Percentiles rank a stretch among this genome's conserved stretches.
Evolutionary conservation across 2,888 invertebrate genomes (phyloP).

Genomic region (Raillietiella orientalis): DNA sequence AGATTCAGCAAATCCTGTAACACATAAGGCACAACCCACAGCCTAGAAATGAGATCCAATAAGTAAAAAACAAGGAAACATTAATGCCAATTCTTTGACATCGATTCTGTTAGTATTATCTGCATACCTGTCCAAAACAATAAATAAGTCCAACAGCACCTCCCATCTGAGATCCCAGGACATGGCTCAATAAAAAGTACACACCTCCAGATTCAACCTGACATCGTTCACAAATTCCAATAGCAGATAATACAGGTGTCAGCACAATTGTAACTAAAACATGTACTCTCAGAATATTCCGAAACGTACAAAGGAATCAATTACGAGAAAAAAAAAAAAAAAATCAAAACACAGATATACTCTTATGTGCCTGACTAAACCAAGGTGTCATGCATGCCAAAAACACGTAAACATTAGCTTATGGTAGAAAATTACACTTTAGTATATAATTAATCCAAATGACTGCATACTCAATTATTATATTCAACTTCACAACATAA

Average conservation of each 20-base stretch:
- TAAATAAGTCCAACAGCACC: constrained; percentile 74
- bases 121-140: constrained; percentile 75
- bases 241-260: constrained; percentile 71
- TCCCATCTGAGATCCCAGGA: constrained; percentile 68
- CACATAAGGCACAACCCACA: constrained; percentile 80
- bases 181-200: constrained; percentile 75
- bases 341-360: background rate
- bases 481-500: no score
- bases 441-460: no score
- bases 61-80: constrained; percentile 4
- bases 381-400: no score
- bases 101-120: no score
- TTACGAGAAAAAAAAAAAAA: constrained; percentile 2
- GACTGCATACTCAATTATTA: no score
- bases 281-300: no score
- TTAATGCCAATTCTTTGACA: no score
- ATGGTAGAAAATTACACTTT: no score
- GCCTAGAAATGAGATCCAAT: constrained; percentile 28
- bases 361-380: background rate
- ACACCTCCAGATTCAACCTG: constrained; percentile 89
- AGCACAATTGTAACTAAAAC: constrained; percentile 49
- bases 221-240: constrained; percentile 83
- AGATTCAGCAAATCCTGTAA: constrained; percentile 86
- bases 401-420: no score
- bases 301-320: constrained; percentile 6